phyloP scores from a whole-genome alignment of 2,888 invertebrate species.

The Drosophila acutilabella region DNA sequence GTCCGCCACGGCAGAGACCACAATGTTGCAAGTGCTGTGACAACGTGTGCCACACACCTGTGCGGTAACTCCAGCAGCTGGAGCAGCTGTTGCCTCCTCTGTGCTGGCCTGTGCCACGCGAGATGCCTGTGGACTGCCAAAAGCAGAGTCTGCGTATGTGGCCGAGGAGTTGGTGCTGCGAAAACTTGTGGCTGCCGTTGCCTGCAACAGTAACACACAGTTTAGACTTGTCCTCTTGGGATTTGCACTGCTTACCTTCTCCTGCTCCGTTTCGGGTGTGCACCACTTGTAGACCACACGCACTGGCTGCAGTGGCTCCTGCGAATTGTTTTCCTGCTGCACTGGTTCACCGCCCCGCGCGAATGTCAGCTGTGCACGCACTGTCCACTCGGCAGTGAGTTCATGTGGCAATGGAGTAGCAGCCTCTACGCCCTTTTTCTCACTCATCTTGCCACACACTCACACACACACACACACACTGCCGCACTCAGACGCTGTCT shows the following conservation, averaged over 20 bases:
- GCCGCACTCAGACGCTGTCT: conserved; percentile 18
- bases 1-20: conserved; percentile 86
- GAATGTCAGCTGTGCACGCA: conserved; percentile 89
- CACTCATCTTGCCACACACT: conserved; percentile 14
- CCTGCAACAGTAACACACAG: too few relatives aligned
- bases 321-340: conserved; percentile 73
- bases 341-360: conserved; percentile 86
- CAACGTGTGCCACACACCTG: conserved; percentile 85
- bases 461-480: conserved; percentile 11
- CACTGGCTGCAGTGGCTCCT: conserved; percentile 84
- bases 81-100: not conserved
- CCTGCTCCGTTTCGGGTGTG: conserved; percentile 80
- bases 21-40: conserved; percentile 89
- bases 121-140: conserved; percentile 85
- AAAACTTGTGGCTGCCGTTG: conserved; percentile 77
- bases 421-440: conserved; percentile 17
- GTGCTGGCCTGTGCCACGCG: conserved; percentile 42
- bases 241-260: conserved; percentile 52
- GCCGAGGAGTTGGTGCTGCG: conserved; percentile 82
- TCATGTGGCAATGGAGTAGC: conserved; percentile 78
- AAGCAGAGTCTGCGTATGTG: conserved; percentile 83
- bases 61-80: conserved; percentile 48
- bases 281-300: conserved; percentile 85
- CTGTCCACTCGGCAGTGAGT: conserved; percentile 88
- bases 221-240: too few relatives aligned